Conservation (phyloP, 2,888 invertebrate genomes). For the Phengaris alcon region DNA sequence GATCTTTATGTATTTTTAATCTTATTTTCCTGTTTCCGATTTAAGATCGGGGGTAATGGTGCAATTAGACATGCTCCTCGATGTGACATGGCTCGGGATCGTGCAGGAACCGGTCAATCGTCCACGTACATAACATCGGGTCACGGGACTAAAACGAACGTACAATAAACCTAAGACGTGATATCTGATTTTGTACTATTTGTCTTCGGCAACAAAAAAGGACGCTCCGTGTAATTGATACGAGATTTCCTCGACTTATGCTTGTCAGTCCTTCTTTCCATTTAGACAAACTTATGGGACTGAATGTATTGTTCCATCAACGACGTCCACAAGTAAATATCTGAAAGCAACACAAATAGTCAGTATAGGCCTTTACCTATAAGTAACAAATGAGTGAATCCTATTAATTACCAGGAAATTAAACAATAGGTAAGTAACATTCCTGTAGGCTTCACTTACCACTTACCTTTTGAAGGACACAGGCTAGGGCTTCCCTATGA, state of each 20-base stretch:
- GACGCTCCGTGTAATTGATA: conserved; percentile 38
- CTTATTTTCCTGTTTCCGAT: neutral
- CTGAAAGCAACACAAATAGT: neutral
- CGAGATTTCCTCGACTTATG: neutral
- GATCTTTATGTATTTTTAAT: neutral
- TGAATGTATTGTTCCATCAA: neutral
- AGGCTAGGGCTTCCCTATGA: no score
- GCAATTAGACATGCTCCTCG: conserved; percentile 28
- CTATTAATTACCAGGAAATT: no score
- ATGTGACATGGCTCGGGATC: conserved; percentile 40
- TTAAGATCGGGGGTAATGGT: conserved; percentile 10
- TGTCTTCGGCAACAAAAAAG: conserved; percentile 38
- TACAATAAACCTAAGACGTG: conserved; percentile 74
- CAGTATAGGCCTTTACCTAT: neutral
- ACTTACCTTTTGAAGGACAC: neutral
- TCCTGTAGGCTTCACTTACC: no score
- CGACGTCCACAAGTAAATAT: neutral
- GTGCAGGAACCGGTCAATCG: conserved; percentile 48
- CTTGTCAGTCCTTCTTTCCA: neutral
- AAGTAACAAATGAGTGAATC: neutral
- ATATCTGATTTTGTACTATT: conserved; percentile 49
- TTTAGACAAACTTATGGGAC: neutral
- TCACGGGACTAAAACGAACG: conserved; percentile 58
- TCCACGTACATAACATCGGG: conserved; percentile 55
- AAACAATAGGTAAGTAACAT: no score